These are phyloP conservation scores for Palythoa grandis DNA, from an alignment of 92 coral and sea anemone species.

Conservation along the genomic window DNA sequence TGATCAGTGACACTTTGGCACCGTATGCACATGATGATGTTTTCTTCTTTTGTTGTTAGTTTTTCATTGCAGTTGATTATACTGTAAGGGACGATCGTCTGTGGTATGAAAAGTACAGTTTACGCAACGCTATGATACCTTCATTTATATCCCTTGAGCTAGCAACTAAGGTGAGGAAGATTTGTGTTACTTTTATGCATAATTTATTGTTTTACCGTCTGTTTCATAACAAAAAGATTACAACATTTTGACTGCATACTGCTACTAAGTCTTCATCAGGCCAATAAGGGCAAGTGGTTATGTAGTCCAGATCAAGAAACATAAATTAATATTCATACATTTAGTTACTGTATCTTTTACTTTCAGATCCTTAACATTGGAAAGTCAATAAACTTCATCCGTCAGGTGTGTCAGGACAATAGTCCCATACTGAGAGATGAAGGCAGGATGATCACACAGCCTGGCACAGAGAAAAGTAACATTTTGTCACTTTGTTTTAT, in stretches of 20 bases:
- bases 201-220: too few species aligned
- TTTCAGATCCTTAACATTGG: constrained; percentile 91
- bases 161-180: constrained; percentile 73
- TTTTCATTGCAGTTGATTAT: constrained; percentile 95
- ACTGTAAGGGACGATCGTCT: constrained; percentile 90
- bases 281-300: too few species aligned
- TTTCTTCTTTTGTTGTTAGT: constrained; percentile 51
- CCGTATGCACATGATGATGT: not conserved
- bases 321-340: not conserved
- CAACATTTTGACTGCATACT: too few species aligned
- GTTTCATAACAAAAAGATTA: too few species aligned
- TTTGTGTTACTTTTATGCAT: too few species aligned
- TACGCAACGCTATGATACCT: constrained; percentile 95
- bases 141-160: constrained; percentile 95
- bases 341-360: not conserved
- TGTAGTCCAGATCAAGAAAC: too few species aligned
- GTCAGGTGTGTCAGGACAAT: constrained; percentile 95
- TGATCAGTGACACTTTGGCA: too few species aligned
- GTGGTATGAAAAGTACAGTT: constrained; percentile 96
- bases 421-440: constrained; percentile 72
- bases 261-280: too few species aligned
- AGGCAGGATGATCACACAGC: constrained; percentile 54
- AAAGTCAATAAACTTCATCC: constrained; percentile 95
- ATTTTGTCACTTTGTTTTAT: too few species aligned
- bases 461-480: constrained; percentile 59